These are phyloP conservation scores for Paragorgia papillata DNA, from an alignment of 92 coral and sea anemone species.

Conservation along the genomic window DNA sequence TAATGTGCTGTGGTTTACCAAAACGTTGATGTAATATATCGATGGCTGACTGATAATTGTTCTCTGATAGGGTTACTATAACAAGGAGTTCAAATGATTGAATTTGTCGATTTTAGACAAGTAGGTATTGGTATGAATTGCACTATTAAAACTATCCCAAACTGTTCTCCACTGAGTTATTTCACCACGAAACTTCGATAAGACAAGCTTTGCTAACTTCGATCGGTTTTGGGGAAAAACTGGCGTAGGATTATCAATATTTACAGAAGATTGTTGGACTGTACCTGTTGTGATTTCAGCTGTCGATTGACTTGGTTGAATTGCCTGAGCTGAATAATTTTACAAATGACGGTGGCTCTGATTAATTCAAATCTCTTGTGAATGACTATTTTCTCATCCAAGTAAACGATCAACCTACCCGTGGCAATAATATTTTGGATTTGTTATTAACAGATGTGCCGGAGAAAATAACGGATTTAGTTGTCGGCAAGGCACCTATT, in stretches of 20 bases:
- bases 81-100: slow-evolving; percentile 53
- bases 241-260: slow-evolving; percentile 4
- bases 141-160: slow-evolving; percentile 60
- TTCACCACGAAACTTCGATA: slow-evolving; percentile 48
- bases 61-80: slow-evolving; percentile 39
- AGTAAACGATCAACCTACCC: too few species aligned
- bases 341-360: too few species aligned
- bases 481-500: too few species aligned
- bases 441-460: too few species aligned
- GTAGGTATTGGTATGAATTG: slow-evolving; percentile 33
- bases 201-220: slow-evolving; percentile 58
- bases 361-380: too few species aligned
- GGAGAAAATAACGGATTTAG: too few species aligned
- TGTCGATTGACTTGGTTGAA: slow-evolving; percentile 15
- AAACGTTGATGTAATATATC: slow-evolving; percentile 35
- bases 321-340: too few species aligned
- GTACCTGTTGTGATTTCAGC: slow-evolving; percentile 34
- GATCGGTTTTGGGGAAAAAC: slow-evolving; percentile 28
- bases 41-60: slow-evolving; percentile 47
- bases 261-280: slow-evolving; percentile 24
- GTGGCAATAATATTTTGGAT: too few species aligned
- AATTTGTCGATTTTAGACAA: slow-evolving; percentile 52
- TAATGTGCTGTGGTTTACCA: slow-evolving; percentile 16
- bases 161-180: slow-evolving; percentile 53
- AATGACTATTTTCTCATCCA: too few species aligned